phyloP scores from a whole-genome alignment of 1,140 invertebrate species.

The Penaeus indicus region DNA sequence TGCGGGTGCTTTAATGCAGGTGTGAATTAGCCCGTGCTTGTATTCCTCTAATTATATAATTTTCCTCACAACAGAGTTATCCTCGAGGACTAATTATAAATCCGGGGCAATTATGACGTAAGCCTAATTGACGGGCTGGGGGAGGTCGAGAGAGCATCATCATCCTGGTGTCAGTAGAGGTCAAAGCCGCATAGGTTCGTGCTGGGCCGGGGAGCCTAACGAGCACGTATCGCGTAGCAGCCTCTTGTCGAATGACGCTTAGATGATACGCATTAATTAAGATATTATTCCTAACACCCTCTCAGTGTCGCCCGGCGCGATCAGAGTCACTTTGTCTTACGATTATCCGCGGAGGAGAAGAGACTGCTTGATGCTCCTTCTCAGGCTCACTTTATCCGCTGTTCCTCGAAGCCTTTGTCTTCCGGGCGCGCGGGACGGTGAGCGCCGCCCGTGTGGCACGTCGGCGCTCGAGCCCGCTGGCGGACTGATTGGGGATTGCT shows the following conservation, averaged over 20 bases:
- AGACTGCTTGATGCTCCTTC: too few relatives aligned
- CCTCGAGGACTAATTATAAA: conserved; percentile 43
- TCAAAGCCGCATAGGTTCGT: neutral
- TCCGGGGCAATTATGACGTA: conserved; percentile 39
- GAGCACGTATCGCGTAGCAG: neutral
- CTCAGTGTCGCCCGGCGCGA: too few relatives aligned
- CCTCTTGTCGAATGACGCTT: neutral
- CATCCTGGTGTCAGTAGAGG: neutral
- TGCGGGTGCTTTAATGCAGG: neutral
- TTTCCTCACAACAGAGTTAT: conserved; percentile 35
- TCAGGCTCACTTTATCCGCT: too few relatives aligned
- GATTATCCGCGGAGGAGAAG: too few relatives aligned
- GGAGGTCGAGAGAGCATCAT: neutral
- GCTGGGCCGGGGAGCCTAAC: neutral
- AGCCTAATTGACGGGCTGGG: conserved; percentile 37
- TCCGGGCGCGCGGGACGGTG: too few relatives aligned
- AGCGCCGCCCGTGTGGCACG: too few relatives aligned
- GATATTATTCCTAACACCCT: conserved; percentile 10
- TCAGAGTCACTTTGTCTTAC: too few relatives aligned
- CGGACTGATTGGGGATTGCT: too few relatives aligned
- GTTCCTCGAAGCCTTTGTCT: too few relatives aligned
- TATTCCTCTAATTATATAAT: conserved; percentile 47
- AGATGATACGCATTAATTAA: conserved; percentile 12
- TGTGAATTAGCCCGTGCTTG: conserved; percentile 34
- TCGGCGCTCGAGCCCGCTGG: too few relatives aligned